Base-by-base conservation (phyloP, 2,113 vertebrate genomes). In the Terrapene triunguis region DNA sequence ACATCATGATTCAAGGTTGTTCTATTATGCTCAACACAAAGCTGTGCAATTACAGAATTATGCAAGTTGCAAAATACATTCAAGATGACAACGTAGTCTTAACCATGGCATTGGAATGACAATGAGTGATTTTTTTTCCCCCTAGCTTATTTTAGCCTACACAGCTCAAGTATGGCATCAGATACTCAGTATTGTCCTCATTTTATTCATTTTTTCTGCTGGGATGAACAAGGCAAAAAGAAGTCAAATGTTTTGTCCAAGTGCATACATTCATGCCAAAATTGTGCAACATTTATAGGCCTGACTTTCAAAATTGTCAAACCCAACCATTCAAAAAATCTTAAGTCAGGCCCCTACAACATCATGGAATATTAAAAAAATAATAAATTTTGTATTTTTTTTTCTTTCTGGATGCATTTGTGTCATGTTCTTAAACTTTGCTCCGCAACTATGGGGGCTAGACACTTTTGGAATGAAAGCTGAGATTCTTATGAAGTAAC, bases 1-100 rank as follows among this genome's bases (percentile, higher is more conserved):
- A 94, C 93, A 92, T 78, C 89, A 78, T 35, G 69, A 94, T 74
- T 92, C 97, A 97, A 97, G 96, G 97, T 92, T 95, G 59, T 92
- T 94, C 48, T 95, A 90, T 96, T 96, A 85, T 94, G 80, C 89
- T 88, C 78, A 88, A 74, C 85, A 90, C 51, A 90, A 95, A 95
- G 51, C 92, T 48, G 38, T 89, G 21, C 47, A 83, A 89, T 87
- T 92, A 51, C 84, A 89, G 81, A 95, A 89, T 82, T 90, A 57
- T 62, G 42, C 76, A 53, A 59, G 69, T 82, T 92, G 84, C 80
- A 72, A 82, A 93, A 93, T 91, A 22, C 24, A 11, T 90, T 89
- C 92, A 10, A 47, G 44, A 82, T 87, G 88, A 91, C 90, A 90
- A 93, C n/a, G 85, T 69, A 85, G 51, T 51, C 51, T 95, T 81